Percentiles rank a stretch among this genome's conserved stretches.
These are phyloP conservation scores for Protosalanx chinensis DNA, from an alignment of 2,797 vertebrate species.

Conservation along the genomic window DNA sequence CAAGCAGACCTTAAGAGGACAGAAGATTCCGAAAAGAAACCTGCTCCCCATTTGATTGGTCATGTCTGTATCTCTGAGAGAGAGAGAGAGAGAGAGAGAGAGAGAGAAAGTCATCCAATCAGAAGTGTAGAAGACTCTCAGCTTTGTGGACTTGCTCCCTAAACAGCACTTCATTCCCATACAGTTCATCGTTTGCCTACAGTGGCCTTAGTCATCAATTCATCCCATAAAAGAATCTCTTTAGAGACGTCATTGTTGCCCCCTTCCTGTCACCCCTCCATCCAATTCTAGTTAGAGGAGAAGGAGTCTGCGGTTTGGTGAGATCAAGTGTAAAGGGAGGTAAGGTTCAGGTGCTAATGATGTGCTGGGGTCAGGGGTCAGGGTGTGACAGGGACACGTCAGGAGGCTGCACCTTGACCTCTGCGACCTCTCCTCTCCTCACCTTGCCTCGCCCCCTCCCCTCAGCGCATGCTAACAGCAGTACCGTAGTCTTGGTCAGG, in stretches of 20 bases:
- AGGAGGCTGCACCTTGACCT: not conserved
- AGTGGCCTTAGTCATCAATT: not conserved
- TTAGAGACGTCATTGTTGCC: not conserved
- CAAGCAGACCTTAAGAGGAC: too few relatives aligned
- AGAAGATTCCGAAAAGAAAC: too few relatives aligned
- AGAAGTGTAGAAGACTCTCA: too few relatives aligned
- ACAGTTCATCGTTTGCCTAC: too few relatives aligned
- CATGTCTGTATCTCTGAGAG: too few relatives aligned
- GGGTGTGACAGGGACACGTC: not conserved
- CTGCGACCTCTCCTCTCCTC: too few relatives aligned
- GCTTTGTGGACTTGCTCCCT: too few relatives aligned
- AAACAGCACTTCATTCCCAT: too few relatives aligned
- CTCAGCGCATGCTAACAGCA: constrained; percentile 2
- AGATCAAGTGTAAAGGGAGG: not conserved
- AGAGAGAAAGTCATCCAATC: too few relatives aligned
- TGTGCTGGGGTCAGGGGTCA: not conserved
- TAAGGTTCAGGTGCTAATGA: not conserved
- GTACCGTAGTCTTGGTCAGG: not conserved
- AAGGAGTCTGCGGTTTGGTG: not conserved
- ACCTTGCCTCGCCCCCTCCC: not conserved
- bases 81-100: too few relatives aligned
- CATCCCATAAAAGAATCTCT: not conserved
- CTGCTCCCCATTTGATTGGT: too few relatives aligned
- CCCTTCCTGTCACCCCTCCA: not conserved
- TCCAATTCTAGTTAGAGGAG: not conserved